phyloP scores from a whole-genome alignment of 2,113 vertebrate species.

The Perca schrenkii region DNA sequence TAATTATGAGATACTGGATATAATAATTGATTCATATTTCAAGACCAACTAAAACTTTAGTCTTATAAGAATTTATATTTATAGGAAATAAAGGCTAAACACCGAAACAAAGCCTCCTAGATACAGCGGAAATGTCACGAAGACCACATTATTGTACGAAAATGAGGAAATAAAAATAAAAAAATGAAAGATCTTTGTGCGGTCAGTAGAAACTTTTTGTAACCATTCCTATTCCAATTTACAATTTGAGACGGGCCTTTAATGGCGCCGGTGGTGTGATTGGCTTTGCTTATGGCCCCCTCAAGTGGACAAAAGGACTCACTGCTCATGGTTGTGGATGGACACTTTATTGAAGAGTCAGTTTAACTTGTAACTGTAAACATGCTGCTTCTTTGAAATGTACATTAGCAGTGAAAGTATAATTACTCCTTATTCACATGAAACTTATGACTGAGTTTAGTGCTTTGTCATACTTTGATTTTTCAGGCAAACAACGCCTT shows the following conservation, averaged over 20 bases:
- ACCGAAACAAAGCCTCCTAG: background rate
- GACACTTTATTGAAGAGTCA: constrained; percentile 53
- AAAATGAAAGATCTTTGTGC: background rate
- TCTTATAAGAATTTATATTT: background rate
- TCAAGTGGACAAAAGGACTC: constrained; percentile 67
- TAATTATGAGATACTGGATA: background rate
- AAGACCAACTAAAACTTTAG: background rate
- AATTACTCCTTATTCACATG: background rate
- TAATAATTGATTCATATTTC: background rate
- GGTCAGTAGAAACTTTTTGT: background rate
- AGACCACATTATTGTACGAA: background rate
- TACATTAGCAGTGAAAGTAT: background rate
- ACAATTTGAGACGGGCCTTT: rapidly evolving
- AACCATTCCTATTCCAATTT: background rate
- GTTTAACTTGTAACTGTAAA: constrained; percentile 13
- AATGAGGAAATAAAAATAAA: background rate
- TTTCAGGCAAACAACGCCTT: constrained; percentile 17
- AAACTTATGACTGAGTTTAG: background rate
- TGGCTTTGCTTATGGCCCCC: constrained; percentile 46
- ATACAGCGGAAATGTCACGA: background rate
- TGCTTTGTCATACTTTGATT: constrained; percentile 20
- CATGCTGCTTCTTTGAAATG: constrained; percentile 21
- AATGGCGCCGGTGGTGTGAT: no score
- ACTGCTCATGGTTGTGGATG: constrained; percentile 27
- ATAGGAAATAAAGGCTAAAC: background rate